Conservation (phyloP, 2,888 invertebrate species). For the Heliconius charithonia region DNA sequence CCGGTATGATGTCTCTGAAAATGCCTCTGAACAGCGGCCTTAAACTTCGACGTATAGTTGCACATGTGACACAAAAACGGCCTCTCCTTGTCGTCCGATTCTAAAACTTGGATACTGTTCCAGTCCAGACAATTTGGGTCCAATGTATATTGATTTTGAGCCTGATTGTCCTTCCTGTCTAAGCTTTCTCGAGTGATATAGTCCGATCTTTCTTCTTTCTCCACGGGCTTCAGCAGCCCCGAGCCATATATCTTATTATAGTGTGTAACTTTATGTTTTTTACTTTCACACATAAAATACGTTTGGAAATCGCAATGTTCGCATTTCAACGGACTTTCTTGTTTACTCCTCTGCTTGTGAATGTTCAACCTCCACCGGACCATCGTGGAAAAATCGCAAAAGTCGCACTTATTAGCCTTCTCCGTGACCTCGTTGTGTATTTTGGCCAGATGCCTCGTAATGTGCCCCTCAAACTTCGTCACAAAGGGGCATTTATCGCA, state of each 20-base stretch:
- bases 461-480: slow-evolving; percentile 66
- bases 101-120: slow-evolving; percentile 64
- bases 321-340: slow-evolving; percentile 56
- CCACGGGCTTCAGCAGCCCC: slow-evolving; percentile 21
- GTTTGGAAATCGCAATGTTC: slow-evolving; percentile 61
- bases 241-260: slow-evolving; percentile 49
- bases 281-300: slow-evolving; percentile 62
- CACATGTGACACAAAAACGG: slow-evolving; percentile 68
- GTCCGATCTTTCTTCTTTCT: slow-evolving; percentile 34
- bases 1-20: slow-evolving; percentile 69
- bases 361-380: slow-evolving; percentile 64
- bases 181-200: slow-evolving; percentile 23
- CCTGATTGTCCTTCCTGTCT: slow-evolving; percentile 37
- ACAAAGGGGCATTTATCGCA: slow-evolving; percentile 68
- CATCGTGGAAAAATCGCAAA: slow-evolving; percentile 66
- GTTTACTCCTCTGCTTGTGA: slow-evolving; percentile 62
- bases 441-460: slow-evolving; percentile 65
- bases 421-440: slow-evolving; percentile 65
- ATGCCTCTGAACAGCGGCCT: slow-evolving; percentile 70
- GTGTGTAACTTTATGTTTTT: slow-evolving; percentile 60
- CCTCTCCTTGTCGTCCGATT: slow-evolving; percentile 57
- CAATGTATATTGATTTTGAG: slow-evolving; percentile 56
- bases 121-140: slow-evolving; percentile 62
- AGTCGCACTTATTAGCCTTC: slow-evolving; percentile 61
- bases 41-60: slow-evolving; percentile 63